Evolutionary conservation across 37 sponge, comb jelly and placozoan genomes (phyloP), one percentile per base, ranked within the genome.

Genomic region (Axinella damicornis): DNA sequence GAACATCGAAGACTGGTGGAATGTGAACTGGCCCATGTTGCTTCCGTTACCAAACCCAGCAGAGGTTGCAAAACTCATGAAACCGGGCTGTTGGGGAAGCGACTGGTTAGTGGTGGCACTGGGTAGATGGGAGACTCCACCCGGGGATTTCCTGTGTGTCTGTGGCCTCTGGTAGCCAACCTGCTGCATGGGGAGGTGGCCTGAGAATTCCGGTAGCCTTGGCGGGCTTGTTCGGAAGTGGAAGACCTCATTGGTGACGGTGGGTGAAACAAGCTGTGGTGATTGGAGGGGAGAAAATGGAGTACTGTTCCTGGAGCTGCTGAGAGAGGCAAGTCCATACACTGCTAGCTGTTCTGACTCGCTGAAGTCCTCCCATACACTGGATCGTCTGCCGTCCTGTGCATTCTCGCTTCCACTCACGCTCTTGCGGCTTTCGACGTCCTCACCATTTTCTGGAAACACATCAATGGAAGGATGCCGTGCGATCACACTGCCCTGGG

Each of bases 281-380:
- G 89, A 82, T 33, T 68, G 70, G 15, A 76, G 54, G 24, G 78
- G 78, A 14, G 83, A 82, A 27, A 83, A 88, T 24, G 83, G 58
- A 28, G 76, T 82, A 27, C 76, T 82, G 78, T 76, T 82, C 5
- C 70, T 57, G 1, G 79, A 78, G 30, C 66, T 76, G 57, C 87
- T 78, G 24, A 88, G 83, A 46, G 83, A 68, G n/a, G 77, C 70
- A 21, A 88, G 78, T 16, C 78, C 89, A 54, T 37, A 77, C 37
- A 88, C 83, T 46, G 89, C 89, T 53, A 69, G 37, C 62, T 88
- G 89, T 38, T 88, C 89, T 1, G 83, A 69, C 34, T 88, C 89
- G 34, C 78, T 88, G 54, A 88, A 88, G 16, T 88, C 89, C 5
- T 87, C 88, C 81, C 81, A 80, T 12, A 70, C 65, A 38, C 73